Percentiles rank a stretch among this genome's conserved stretches.
Evolutionary conservation across 2,113 vertebrate species (phyloP).

Genomic region (Spea multiplicata): DNA sequence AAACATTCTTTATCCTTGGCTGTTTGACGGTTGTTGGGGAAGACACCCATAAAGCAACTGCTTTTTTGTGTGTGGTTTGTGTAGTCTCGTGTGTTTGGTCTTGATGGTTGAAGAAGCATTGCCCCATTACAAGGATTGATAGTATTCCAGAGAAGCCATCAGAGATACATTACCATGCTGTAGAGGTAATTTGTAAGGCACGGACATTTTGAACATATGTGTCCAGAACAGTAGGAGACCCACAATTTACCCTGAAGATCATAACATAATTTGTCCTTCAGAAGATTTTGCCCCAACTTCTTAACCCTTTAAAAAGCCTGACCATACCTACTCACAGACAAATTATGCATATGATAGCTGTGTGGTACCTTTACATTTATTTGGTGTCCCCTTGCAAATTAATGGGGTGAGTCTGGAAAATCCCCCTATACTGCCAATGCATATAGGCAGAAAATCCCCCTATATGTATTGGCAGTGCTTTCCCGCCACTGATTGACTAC

Average conservation of each 20-base stretch:
- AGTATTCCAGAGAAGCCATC: neutral
- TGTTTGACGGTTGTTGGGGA: neutral
- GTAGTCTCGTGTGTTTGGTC: neutral
- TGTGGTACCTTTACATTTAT: too few species aligned
- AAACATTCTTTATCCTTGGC: neutral
- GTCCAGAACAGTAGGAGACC: constrained; percentile 4
- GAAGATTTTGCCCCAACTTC: neutral
- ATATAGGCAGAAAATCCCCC: too few species aligned
- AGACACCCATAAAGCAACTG: too few species aligned
- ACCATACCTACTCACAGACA: too few species aligned
- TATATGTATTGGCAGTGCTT: too few species aligned
- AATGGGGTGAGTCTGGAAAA: too few species aligned
- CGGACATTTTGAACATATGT: neutral
- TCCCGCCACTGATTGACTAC: too few species aligned
- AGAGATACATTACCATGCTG: neutral
- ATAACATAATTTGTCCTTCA: neutral
- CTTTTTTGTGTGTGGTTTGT: neutral
- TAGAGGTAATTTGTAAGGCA: constrained; percentile 2
- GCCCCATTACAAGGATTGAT: neutral
- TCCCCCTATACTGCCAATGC: too few species aligned
- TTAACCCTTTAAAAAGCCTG: too few species aligned
- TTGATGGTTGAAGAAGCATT: neutral
- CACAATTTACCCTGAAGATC: neutral
- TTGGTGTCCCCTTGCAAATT: too few species aligned
- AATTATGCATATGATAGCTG: too few species aligned